Conservation (phyloP, 2,888 invertebrate genomes). For the Julus scanicus region DNA sequence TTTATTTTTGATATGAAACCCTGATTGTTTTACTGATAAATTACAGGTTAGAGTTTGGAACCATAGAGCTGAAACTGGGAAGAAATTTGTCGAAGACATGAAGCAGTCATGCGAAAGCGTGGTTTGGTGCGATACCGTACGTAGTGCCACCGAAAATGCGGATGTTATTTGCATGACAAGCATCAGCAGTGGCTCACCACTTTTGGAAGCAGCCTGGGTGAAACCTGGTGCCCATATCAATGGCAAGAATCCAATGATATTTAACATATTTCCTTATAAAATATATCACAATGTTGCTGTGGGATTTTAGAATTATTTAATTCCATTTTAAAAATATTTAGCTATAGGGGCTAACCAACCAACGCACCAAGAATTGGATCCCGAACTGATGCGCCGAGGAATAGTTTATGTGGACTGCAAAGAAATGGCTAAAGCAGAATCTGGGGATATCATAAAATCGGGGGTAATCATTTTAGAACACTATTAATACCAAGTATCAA, state of each 20-base stretch:
- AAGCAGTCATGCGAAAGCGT: conserved; percentile 59
- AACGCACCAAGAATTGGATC: conserved; percentile 70
- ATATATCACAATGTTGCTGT: not conserved
- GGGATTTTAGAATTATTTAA: not conserved
- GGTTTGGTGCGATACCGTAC: conserved; percentile 63
- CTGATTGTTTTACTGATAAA: not conserved
- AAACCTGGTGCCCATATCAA: conserved; percentile 73
- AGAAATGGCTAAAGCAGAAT: conserved; percentile 70
- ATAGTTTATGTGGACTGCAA: conserved; percentile 72
- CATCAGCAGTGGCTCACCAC: conserved; percentile 67
- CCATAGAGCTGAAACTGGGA: conserved; percentile 65
- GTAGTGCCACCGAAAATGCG: conserved; percentile 70
- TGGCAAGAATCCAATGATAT: conserved; percentile 66
- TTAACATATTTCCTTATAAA: not conserved
- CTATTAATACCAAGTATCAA: not conserved
- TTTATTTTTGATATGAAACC: not conserved
- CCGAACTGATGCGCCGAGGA: conserved; percentile 69
- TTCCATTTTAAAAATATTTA: conserved; percentile 62
- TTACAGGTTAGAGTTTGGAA: conserved; percentile 70
- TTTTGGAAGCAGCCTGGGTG: conserved; percentile 69
- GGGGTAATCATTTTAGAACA: conserved; percentile 64
- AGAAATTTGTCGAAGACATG: conserved; percentile 64
- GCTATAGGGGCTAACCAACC: conserved; percentile 72
- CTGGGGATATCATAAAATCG: conserved; percentile 68
- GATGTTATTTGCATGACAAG: conserved; percentile 76